Percentiles rank a stretch among this genome's conserved stretches.
These are phyloP conservation scores for Heliconius congener DNA, from an alignment of 1,140 invertebrate genomes.

Conservation along the genomic window DNA sequence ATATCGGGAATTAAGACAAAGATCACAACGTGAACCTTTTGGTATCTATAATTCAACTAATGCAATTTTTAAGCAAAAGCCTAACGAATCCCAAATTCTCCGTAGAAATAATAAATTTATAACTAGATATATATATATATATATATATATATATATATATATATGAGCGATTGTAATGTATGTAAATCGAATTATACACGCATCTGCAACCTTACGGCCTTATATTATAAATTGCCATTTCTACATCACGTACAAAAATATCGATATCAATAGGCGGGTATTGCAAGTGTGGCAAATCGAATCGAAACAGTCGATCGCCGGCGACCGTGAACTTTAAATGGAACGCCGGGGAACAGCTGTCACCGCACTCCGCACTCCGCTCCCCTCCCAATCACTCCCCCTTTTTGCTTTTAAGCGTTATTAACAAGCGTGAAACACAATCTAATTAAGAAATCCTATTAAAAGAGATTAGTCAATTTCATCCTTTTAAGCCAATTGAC, in stretches of 20 bases:
- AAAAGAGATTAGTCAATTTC: constrained; percentile 4
- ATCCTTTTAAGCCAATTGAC: constrained; percentile 11
- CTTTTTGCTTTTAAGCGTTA: constrained; percentile 6
- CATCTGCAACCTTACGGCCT: neutral
- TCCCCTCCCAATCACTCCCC: neutral
- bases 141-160: neutral
- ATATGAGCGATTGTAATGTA: neutral
- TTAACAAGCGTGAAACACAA: constrained; percentile 14
- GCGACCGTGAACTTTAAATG: constrained; percentile 35
- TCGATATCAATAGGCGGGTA: constrained; percentile 17
- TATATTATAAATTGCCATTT: constrained; percentile 16
- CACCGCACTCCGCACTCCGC: neutral
- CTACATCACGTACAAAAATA: constrained; percentile 19
- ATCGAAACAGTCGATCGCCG: constrained; percentile 31
- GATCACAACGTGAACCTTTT: no score
- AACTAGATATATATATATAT: neutral
- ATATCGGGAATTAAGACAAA: neutral
- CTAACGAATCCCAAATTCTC: neutral
- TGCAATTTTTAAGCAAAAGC: neutral
- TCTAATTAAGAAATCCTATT: constrained; percentile 4
- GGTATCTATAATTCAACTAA: neutral
- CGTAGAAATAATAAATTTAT: neutral
- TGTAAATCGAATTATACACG: constrained; percentile 21
- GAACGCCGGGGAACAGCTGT: constrained; percentile 10
- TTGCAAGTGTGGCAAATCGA: constrained; percentile 14